These are phyloP conservation scores for Oithona nana DNA, from an alignment of 2,888 invertebrate genomes.

Conservation along the genomic window DNA sequence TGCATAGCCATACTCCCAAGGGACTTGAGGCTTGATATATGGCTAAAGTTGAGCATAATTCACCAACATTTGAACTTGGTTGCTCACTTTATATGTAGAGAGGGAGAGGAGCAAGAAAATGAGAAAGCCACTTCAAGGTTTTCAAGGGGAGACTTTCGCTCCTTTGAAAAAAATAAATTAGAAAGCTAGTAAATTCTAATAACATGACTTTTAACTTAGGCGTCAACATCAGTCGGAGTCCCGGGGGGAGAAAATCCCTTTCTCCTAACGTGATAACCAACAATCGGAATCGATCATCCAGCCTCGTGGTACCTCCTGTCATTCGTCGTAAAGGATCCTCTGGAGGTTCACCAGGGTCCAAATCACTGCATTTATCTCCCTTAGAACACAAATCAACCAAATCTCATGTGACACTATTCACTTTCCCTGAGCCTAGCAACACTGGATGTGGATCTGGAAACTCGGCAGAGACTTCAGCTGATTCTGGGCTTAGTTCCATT, in stretches of 20 bases:
- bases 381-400: neutral
- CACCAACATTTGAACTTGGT: too few species aligned
- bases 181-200: too few species aligned
- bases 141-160: too few species aligned
- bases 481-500: slow-evolving; percentile 33
- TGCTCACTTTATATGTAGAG: too few species aligned
- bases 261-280: neutral
- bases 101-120: too few species aligned
- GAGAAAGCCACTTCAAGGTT: too few species aligned
- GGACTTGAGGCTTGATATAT: too few species aligned
- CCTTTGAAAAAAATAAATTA: too few species aligned
- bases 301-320: slow-evolving; percentile 31
- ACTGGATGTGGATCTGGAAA: too few species aligned
- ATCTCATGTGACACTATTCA: neutral
- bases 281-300: slow-evolving; percentile 29
- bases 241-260: neutral
- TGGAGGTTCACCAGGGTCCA: slow-evolving; percentile 19
- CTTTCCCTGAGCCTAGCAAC: neutral
- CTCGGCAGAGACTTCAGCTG: neutral
- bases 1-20: too few species aligned
- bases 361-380: slow-evolving; percentile 5
- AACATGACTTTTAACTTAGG: too few species aligned
- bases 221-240: neutral
- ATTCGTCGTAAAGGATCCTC: slow-evolving; percentile 12
- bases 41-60: too few species aligned